A percentile compares a stretch with the other conserved stretches of the same genome.
phyloP scores from a whole-genome alignment of 2,113 vertebrate genomes.

The Phyllostomus hastatus region DNA sequence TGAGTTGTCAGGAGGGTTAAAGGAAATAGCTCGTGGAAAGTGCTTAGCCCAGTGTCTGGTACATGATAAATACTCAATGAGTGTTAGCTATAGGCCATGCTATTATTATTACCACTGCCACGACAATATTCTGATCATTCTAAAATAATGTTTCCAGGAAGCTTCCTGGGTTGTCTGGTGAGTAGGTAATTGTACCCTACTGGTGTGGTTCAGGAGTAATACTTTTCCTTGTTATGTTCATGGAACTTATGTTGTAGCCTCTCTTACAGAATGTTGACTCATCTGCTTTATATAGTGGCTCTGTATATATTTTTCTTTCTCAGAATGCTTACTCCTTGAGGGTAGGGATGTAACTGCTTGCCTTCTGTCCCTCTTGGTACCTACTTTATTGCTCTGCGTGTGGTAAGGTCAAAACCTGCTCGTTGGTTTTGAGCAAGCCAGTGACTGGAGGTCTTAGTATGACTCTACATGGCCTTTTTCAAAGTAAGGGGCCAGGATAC shows the following conservation, averaged over 20 bases:
- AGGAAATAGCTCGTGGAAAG: neutral
- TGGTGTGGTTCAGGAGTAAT: neutral
- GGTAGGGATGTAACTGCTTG: neutral
- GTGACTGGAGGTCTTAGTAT: neutral
- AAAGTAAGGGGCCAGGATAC: slow-evolving; percentile 36
- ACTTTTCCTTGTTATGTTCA: neutral
- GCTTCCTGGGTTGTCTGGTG: neutral
- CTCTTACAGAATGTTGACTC: neutral
- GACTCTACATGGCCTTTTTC: neutral
- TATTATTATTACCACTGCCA: neutral
- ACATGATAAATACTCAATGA: neutral
- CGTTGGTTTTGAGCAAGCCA: neutral
- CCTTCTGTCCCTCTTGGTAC: neutral
- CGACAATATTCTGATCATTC: neutral
- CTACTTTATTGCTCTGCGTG: neutral
- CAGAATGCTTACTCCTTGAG: neutral
- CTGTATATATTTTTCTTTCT: neutral
- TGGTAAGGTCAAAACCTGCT: neutral
- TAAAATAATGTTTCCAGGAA: neutral
- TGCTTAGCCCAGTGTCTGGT: neutral
- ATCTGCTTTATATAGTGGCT: neutral
- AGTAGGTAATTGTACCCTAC: neutral
- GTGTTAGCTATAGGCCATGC: neutral
- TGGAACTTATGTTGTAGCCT: neutral
- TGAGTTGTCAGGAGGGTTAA: neutral